A percentile compares a stretch with the other conserved stretches of the same genome.
Conservation (phyloP, 2,113 vertebrate genomes). For the Conger conger region DNA sequence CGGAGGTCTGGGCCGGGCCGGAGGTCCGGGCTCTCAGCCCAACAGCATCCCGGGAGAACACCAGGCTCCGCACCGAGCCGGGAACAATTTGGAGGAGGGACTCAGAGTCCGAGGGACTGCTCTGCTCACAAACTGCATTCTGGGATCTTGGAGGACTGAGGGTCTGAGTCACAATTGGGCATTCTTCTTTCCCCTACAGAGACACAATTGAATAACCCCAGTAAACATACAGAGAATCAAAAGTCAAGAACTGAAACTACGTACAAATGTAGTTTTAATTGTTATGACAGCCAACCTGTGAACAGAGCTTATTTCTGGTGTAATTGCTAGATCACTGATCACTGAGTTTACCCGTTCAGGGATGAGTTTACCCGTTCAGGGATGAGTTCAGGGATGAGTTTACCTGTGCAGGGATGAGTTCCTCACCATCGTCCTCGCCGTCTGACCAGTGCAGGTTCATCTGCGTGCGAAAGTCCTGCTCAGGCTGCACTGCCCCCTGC, state of each 20-base stretch:
- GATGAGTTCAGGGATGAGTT: neutral
- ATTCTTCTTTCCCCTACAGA: neutral
- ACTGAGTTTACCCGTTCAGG: too few relatives aligned
- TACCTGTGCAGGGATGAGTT: conserved; percentile 27
- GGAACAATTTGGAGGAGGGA: conserved; percentile 31
- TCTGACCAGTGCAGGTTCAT: conserved; percentile 59
- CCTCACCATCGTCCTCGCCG: conserved; percentile 44
- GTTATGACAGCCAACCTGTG: neutral
- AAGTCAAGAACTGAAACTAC: neutral
- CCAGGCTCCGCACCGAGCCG: conserved; percentile 47
- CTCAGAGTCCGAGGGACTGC: neutral
- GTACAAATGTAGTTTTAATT: neutral
- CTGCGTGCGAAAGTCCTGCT: conserved; percentile 39
- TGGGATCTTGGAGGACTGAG: neutral
- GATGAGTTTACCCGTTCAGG: conserved; percentile 20
- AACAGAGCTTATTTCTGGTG: too few relatives aligned
- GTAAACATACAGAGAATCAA: neutral
- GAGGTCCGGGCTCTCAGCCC: neutral
- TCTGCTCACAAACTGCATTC: neutral
- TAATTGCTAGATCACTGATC: too few relatives aligned
- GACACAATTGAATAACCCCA: neutral
- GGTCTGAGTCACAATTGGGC: neutral
- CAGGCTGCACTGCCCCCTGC: neutral
- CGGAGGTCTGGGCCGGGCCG: too few relatives aligned
- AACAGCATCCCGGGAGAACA: conserved; percentile 50